Base-by-base conservation (phyloP, 2,888 invertebrate species). In the Cerastis leucographa region DNA sequence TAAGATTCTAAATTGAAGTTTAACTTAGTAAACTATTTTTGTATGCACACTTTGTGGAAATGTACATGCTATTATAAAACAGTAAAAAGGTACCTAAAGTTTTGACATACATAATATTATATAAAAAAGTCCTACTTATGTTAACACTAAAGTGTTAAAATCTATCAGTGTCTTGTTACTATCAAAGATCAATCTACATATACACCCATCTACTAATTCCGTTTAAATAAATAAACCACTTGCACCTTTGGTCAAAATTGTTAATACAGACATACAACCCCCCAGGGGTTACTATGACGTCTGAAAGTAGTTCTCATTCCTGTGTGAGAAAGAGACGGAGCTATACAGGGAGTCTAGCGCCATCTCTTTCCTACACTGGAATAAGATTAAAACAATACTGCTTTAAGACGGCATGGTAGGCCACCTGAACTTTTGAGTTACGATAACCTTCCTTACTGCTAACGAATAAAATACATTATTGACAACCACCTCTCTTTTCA, bases 31-130 rank as follows among this genome's bases (percentile, higher is more conserved):
- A 44, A 65, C 29, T 68, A 85, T 68, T 54, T 56, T 78, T 75
- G 64, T 75, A 83, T 80, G 59, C 65, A 76, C 78, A 70, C 62
- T 77, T n/a, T 65, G 61, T 76, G 74, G 76, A 78, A 81, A 83
- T 82, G 66, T 83, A 76, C 78, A 80, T 56, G n/a, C 56, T 80
- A 77, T 67, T 84, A 83, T 74, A 87, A 86, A 85, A 79, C 79
- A 80, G 76, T 85, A 85, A 79, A 81, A 84, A 80, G 66, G 73
- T 78, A 78, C 78, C 64, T 78, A 67, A 17, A 71, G 59, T 71
- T 79, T 75, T 68, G 29, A 78, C 51, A 62, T 76, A 78, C 62
- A 74, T 64, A 71, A 69, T 80, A 71, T 51, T 75, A 71, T 69
- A 76, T 77, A 76, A 74, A 76, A 69, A 83, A 80, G 4, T 66